A percentile compares a stretch with the other conserved stretches of the same genome.
Conservation (phyloP, 2,113 vertebrate genomes). For the Pholis gunnellus region DNA sequence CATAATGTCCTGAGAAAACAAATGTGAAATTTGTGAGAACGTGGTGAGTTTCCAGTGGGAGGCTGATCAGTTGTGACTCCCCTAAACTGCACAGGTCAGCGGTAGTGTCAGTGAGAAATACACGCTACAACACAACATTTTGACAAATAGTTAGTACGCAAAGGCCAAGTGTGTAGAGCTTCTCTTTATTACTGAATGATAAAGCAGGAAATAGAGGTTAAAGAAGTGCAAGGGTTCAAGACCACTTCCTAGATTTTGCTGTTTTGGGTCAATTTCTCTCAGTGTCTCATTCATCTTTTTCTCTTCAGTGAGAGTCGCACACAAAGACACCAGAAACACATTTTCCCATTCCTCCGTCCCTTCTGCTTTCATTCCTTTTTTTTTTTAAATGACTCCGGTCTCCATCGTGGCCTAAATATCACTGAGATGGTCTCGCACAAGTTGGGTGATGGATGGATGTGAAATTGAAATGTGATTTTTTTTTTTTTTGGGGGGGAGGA, state of each 20-base stretch:
- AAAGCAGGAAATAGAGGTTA: constrained; percentile 52
- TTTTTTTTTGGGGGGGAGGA: not conserved
- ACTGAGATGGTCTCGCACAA: not conserved
- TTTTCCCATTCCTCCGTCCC: constrained; percentile 41
- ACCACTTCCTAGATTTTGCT: constrained; percentile 59
- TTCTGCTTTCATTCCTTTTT: constrained; percentile 33
- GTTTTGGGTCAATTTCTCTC: constrained; percentile 23
- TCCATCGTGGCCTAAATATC: constrained; percentile 18
- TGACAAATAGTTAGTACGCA: not conserved
- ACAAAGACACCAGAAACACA: constrained; percentile 50
- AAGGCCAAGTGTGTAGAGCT: not conserved
- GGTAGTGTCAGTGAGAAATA: not conserved
- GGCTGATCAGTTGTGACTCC: not conserved
- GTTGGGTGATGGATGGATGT: not conserved
- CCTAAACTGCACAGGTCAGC: not conserved
- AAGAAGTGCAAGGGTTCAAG: constrained; percentile 36
- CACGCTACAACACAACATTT: not conserved
- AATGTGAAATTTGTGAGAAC: constrained; percentile 28
- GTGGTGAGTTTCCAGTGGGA: not conserved
- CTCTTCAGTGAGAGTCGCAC: constrained; percentile 25
- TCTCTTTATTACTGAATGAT: constrained; percentile 29
- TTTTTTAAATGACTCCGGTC: constrained; percentile 14
- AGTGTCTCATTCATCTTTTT: constrained; percentile 48
- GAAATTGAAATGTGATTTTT: constrained; percentile 11
- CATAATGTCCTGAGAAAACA: constrained; percentile 35